Evolutionary conservation across 2,113 vertebrate species (phyloP).

Genomic region (Solenodon paradoxus): DNA sequence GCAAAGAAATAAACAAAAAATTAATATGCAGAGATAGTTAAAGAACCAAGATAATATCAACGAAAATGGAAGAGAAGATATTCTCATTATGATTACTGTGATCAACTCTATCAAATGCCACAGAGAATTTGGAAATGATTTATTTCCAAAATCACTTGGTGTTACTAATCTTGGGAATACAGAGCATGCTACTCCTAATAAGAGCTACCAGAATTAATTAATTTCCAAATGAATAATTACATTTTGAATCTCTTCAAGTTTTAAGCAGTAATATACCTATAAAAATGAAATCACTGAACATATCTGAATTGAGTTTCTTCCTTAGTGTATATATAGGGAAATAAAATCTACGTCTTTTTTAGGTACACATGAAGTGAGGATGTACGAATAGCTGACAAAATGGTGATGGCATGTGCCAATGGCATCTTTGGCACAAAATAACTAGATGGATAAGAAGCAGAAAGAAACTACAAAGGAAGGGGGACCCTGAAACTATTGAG

Average conservation of each 20-base stretch:
- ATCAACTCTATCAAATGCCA: constrained; percentile 29
- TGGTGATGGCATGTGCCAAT: too few relatives aligned
- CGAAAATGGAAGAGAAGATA: constrained; percentile 1
- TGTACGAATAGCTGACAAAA: too few relatives aligned
- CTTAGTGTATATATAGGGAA: too few relatives aligned
- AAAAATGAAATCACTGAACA: not conserved
- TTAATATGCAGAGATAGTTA: not conserved
- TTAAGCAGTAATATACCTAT: not conserved
- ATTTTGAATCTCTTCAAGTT: constrained; percentile 34
- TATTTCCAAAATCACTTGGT: constrained; percentile 21
- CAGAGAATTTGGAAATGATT: constrained; percentile 11
- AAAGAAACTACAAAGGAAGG: too few relatives aligned
- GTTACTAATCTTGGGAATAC: constrained; percentile 30
- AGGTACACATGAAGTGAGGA: too few relatives aligned
- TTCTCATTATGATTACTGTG: not conserved
- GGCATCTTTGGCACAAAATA: too few relatives aligned
- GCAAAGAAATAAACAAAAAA: not conserved
- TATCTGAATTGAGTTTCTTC: not conserved
- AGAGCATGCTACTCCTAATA: not conserved
- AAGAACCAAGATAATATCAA: not conserved
- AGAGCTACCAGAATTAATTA: constrained; percentile 10
- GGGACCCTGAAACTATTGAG: too few relatives aligned
- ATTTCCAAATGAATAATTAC: constrained; percentile 40
- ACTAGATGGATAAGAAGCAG: too few relatives aligned
- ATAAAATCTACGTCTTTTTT: too few relatives aligned